Base-by-base conservation (phyloP, 2,888 invertebrate species). In the Drosophila austrosaltans region DNA sequence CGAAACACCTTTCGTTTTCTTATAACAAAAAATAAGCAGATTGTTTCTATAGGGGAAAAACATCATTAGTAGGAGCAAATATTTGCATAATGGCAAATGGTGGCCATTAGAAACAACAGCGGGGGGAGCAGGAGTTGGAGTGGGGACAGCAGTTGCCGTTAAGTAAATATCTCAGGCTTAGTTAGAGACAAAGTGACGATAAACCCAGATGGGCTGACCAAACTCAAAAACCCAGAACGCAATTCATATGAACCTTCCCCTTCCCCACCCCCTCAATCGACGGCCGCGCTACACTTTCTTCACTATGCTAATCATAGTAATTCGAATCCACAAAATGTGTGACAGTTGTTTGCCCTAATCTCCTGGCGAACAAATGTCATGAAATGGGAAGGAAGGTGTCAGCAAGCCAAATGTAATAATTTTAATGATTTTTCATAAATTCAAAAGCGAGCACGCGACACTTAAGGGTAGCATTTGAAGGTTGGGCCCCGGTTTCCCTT, bases 341-440 rank as follows among this genome's bases (percentile, higher is more conserved):
- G 86, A 87, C 86, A 87, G 89, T 87, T 87, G 86, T 86, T 69
- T 74, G 81, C 78, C 72, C 89, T 87, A 87, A 87, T 87, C 86
- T 48, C 25, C 22, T 81, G 70, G 77, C 63, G 82, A 82, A 84
- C 87, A 84, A 84, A 84, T 84, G 87, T 85, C 84, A 84, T 65
- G 82, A 87, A 84, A 80, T 68, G 69, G 63, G 2, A 66, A 40
- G 60, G 67, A 76, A 84, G 87, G 84, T 87, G 84, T 87, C 86
- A 69, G 83, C 85, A 81, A 87, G 87, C 82, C 83, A 76, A 87
- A 85, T 85, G 87, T 87, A 85, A 85, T 87, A 85, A 85, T 85
- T 85, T 87, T 87, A 87, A 85, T 85, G 87, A 85, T 85, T 87
- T 82, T 87, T 85, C 87, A 87, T 87, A 84, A 84, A 87, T 85